phyloP scores from a whole-genome alignment of 2,888 invertebrate species.

The Campopleginae sp. region DNA sequence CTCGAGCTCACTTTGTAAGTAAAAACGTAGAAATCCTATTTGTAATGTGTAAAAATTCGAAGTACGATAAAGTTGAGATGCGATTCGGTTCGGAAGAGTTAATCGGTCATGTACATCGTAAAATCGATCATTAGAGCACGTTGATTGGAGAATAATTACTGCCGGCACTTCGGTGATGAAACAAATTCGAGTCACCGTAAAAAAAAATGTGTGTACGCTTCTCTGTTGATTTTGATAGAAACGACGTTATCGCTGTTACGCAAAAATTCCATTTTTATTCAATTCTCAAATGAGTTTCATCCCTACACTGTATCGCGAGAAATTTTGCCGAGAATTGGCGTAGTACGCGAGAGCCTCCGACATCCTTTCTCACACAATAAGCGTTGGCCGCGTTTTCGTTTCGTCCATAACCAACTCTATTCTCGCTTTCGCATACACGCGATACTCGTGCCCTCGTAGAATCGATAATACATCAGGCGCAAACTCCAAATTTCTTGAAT shows the following conservation, averaged over 20 bases:
- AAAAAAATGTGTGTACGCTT: background rate
- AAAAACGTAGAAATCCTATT: background rate
- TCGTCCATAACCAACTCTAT: constrained; percentile 29
- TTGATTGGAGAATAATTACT: background rate
- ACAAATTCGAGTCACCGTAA: background rate
- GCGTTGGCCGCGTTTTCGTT: constrained; percentile 26
- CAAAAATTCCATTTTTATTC: background rate
- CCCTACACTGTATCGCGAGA: background rate
- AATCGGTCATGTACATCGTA: no score
- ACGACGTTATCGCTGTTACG: background rate
- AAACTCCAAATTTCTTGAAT: constrained; percentile 23
- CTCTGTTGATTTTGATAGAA: background rate
- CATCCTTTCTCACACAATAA: constrained; percentile 63
- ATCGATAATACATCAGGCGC: constrained; percentile 57
- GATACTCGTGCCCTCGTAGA: constrained; percentile 21
- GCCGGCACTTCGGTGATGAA: background rate
- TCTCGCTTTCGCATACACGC: constrained; percentile 23
- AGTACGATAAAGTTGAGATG: no score
- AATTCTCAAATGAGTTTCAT: background rate
- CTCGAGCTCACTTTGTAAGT: background rate
- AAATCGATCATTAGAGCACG: no score
- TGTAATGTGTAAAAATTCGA: no score
- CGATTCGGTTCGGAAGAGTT: no score
- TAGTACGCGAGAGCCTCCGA: constrained; percentile 42
- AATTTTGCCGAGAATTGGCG: constrained; percentile 7